phyloP scores from a whole-genome alignment of 2,888 invertebrate species.

The Megastigmus dorsalis region DNA sequence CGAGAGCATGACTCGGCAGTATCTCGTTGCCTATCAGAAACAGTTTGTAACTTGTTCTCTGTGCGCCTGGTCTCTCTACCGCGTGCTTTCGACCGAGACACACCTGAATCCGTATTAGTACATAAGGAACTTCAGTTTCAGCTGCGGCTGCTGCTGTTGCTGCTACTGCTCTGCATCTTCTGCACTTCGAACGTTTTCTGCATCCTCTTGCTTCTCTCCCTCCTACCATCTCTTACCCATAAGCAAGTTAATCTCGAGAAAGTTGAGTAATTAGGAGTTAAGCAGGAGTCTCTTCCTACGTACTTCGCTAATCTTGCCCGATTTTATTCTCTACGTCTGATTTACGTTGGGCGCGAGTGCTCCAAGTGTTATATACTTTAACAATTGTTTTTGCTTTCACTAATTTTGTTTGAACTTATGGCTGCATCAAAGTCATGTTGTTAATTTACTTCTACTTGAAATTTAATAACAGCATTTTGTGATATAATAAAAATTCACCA shows the following conservation, averaged over 20 bases:
- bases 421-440: too few relatives aligned
- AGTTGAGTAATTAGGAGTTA: slow-evolving; percentile 67
- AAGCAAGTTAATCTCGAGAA: slow-evolving; percentile 63
- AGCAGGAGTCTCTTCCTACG: slow-evolving; percentile 58
- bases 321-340: slow-evolving; percentile 1
- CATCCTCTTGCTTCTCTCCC: slow-evolving; percentile 17
- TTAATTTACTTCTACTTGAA: too few relatives aligned
- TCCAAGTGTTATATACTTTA: too few relatives aligned
- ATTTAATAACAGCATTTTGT: too few relatives aligned
- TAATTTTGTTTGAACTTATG: too few relatives aligned
- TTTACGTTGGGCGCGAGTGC: background rate
- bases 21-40: slow-evolving; percentile 62
- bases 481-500: too few relatives aligned
- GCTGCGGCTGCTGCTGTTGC: slow-evolving; percentile 47
- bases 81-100: slow-evolving; percentile 58
- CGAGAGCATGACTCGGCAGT: slow-evolving; percentile 47
- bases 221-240: slow-evolving; percentile 52
- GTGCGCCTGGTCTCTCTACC: slow-evolving; percentile 26
- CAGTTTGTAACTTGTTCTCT: slow-evolving; percentile 60
- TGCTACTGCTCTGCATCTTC: background rate
- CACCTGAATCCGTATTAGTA: slow-evolving; percentile 63
- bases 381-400: too few relatives aligned
- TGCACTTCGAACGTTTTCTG: slow-evolving; percentile 10
- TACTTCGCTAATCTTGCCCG: slow-evolving; percentile 23
- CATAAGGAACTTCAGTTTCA: slow-evolving; percentile 62